Evolutionary conservation across 2,888 invertebrate species (phyloP), one percentile per base, ranked within the genome.

Genomic region (Thereva nobilitata): DNA sequence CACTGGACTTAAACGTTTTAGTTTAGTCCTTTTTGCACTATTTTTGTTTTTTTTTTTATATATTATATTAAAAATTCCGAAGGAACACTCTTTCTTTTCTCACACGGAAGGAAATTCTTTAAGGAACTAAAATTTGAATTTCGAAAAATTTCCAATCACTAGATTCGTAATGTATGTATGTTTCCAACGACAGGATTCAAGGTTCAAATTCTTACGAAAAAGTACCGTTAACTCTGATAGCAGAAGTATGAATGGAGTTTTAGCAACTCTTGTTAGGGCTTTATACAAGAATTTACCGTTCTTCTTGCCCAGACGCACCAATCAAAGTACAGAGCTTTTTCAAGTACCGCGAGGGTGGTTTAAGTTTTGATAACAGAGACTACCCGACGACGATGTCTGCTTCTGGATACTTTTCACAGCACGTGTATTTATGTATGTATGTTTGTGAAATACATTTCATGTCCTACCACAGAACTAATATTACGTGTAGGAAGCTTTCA

Each of bases 241-340:
- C 61, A 61, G 40, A 50, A 10, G 37, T 61, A 50, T 61, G 41
- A 61, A 61, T 61, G 61, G 61, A 38, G 12, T 37, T 50, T 40
- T 50, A 50, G 40, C 49, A 50, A 34, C 40, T 35, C 40, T n/a
- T 38, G 6, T 34, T 41, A n/a, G 6, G 61, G 49, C 50, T 41
- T 61, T 50, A 61, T 61, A 61, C 49, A 37, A 38, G 9, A 50
- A 41, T 23, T 23, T 23, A 23, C 41, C 23, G 44, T 6, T 12
- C 23, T 61, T 61, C 61, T 50, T 61, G 4, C 40, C 50, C 41
- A 37, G 4, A 41, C 23, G 61, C 23, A 50, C 61, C 61, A 61
- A 61, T 61, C 61, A 61, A 50, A 50, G 57, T 37, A 41, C 23
- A 40, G 34, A 61, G 61, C 61, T 61, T 61, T 23, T 23, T 61